Conservation (phyloP, 2,888 invertebrate genomes). For the Conistra vaccinii region DNA sequence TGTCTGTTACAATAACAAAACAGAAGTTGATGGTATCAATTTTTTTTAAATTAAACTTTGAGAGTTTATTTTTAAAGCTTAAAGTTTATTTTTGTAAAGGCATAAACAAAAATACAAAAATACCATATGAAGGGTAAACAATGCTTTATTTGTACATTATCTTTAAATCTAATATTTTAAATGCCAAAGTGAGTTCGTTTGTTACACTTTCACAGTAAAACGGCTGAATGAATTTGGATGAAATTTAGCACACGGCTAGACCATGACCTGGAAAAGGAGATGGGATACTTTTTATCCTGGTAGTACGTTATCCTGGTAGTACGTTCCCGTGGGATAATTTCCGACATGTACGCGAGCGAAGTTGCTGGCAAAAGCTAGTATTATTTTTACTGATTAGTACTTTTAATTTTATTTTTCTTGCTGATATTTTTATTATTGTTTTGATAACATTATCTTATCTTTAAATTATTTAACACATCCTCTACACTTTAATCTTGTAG, state of each 20-base stretch:
- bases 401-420: neutral
- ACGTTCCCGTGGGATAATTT: no score
- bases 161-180: no score
- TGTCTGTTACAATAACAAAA: conserved; percentile 13
- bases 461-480: neutral
- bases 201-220: no score
- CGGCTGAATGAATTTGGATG: no score
- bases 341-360: no score
- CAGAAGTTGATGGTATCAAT: neutral
- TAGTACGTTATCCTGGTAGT: no score
- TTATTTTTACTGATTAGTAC: neutral
- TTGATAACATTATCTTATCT: conserved; percentile 25
- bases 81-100: neutral
- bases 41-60: neutral
- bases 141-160: neutral
- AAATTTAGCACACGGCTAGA: no score
- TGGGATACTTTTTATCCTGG: no score
- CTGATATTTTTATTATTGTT: conserved; percentile 19
- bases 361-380: no score
- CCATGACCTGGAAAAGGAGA: no score
- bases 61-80: no score
- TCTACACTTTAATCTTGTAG: neutral
- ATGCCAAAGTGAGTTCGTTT: no score
- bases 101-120: neutral
- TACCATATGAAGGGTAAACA: neutral